Percentiles rank a stretch among this genome's conserved stretches.
Conservation (phyloP, 2,888 invertebrate species). For the Ichneumon xanthorius region DNA sequence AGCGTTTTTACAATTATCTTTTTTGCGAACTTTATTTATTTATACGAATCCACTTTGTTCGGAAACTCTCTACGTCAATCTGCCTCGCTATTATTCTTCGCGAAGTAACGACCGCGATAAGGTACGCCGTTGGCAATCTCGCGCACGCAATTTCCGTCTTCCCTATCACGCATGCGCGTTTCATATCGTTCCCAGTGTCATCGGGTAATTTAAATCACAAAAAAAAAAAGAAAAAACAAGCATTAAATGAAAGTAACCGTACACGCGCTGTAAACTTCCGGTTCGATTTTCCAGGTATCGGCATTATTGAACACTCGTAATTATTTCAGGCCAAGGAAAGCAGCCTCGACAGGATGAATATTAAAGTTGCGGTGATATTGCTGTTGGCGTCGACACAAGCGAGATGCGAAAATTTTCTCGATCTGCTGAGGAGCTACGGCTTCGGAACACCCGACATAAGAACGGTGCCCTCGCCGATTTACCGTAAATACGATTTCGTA, state of each 20-base stretch:
- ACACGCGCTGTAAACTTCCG: neutral
- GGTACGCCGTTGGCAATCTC: neutral
- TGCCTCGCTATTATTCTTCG: constrained; percentile 7
- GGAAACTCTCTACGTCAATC: constrained; percentile 16
- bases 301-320: neutral
- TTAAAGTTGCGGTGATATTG: constrained; percentile 23
- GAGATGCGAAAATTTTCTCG: constrained; percentile 70
- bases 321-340: constrained; percentile 1
- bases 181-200: neutral
- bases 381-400: constrained; percentile 35
- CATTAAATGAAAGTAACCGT: neutral
- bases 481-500: constrained; percentile 88
- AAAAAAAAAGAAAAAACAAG: neutral
- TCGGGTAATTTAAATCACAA: neutral
- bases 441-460: constrained; percentile 69
- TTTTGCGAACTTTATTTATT: neutral
- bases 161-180: constrained; percentile 6
- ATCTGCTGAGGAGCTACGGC: constrained; percentile 74
- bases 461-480: constrained; percentile 78
- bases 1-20: neutral
- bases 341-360: constrained; percentile 25
- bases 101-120: constrained; percentile 10
- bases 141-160: constrained; percentile 44
- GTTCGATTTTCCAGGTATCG: neutral
- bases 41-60: neutral